Evolutionary conservation across 2,888 invertebrate species (phyloP).

Genomic region (Halictus quadricinctus): DNA sequence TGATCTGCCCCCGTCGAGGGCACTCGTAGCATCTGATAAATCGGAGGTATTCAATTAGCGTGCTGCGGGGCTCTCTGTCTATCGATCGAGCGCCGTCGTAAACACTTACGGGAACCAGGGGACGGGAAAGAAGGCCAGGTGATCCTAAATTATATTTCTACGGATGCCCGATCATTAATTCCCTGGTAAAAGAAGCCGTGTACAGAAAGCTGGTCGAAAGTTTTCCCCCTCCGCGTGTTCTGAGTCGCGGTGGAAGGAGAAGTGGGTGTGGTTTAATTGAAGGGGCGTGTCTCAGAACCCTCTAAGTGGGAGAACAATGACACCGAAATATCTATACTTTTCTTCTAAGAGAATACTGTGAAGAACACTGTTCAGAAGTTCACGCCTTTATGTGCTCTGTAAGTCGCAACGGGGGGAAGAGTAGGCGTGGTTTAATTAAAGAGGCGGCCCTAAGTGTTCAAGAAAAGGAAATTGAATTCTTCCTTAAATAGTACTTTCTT

Average conservation of each 20-base stretch:
- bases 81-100: constrained; percentile 44
- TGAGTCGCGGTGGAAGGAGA: background rate
- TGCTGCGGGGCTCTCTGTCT: constrained; percentile 21
- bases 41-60: constrained; percentile 51
- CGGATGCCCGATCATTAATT: background rate
- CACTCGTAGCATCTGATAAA: constrained; percentile 57
- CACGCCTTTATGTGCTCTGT: no score
- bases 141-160: background rate
- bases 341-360: no score
- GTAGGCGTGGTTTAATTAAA: no score
- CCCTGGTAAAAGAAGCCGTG: background rate
- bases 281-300: background rate
- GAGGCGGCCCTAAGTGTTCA: background rate
- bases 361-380: no score
- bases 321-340: no score
- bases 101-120: constrained; percentile 16
- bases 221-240: background rate
- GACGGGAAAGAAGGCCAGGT: background rate
- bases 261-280: background rate
- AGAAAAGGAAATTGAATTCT: background rate
- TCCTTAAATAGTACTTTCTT: no score
- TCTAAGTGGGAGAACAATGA: no score
- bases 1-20: constrained; percentile 43
- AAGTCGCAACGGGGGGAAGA: no score
- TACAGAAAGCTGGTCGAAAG: background rate